A percentile compares a stretch with the other conserved stretches of the same genome.
phyloP scores from a whole-genome alignment of 1,140 invertebrate species.

The Solen grandis region DNA sequence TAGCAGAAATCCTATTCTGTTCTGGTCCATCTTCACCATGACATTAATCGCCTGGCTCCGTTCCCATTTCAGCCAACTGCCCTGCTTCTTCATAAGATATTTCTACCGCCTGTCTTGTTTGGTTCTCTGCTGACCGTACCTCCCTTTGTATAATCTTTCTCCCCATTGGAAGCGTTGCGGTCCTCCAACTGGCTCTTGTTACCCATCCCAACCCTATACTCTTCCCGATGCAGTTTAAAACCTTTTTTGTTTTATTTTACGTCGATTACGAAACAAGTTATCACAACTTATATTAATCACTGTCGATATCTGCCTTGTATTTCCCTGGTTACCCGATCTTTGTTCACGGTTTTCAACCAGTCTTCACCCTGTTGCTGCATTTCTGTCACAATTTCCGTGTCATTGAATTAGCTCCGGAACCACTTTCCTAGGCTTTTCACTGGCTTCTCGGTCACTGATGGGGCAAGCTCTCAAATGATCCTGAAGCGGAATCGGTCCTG shows the following conservation, averaged over 20 bases:
- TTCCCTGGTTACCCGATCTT: constrained; percentile 18
- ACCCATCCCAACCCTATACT: too few species aligned
- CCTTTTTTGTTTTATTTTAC: too few species aligned
- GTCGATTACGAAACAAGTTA: too few species aligned
- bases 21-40: constrained; percentile 11
- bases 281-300: too few species aligned
- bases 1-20: constrained; percentile 28
- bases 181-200: too few species aligned
- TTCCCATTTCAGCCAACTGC: constrained; percentile 40
- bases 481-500: not conserved
- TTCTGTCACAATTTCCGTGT: constrained; percentile 20
- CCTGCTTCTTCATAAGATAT: constrained; percentile 21
- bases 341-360: too few species aligned
- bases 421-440: too few species aligned
- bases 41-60: not conserved
- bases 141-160: too few species aligned
- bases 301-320: too few species aligned
- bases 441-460: constrained; percentile 25
- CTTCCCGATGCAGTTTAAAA: too few species aligned
- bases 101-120: constrained; percentile 42
- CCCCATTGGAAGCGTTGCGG: too few species aligned
- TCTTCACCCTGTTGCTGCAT: too few species aligned
- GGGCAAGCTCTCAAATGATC: constrained; percentile 2
- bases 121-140: constrained; percentile 28
- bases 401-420: constrained; percentile 22